Conservation (phyloP, 2,113 vertebrate species). For the Aegithalos caudatus region DNA sequence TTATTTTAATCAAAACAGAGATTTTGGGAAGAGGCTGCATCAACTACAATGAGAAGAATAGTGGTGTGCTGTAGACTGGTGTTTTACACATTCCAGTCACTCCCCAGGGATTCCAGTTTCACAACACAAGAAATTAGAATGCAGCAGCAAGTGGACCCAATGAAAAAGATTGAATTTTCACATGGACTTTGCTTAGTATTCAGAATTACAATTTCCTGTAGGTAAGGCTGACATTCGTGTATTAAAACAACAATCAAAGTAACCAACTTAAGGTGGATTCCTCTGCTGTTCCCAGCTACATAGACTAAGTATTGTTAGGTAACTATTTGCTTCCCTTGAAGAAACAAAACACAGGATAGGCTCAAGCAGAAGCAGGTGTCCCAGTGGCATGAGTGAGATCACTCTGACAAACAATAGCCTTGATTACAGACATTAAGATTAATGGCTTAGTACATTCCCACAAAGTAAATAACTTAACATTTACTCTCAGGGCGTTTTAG, state of each 20-base stretch:
- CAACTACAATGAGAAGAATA: not conserved
- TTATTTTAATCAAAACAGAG: not conserved
- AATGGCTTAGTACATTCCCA: conserved; percentile 55
- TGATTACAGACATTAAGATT: conserved; percentile 19
- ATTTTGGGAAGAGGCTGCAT: not conserved
- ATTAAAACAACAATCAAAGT: not conserved
- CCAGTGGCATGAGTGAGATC: not conserved
- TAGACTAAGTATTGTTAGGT: not conserved
- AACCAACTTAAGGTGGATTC: not conserved
- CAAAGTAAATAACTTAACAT: conserved; percentile 64
- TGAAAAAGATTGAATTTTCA: not conserved
- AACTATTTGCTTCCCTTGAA: conserved; percentile 8
- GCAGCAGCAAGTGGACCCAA: not conserved
- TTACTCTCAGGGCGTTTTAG: conserved; percentile 62
- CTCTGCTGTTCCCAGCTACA: not conserved
- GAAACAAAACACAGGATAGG: not conserved
- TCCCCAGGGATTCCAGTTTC: not conserved
- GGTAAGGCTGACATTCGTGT: not conserved
- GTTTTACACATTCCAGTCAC: not conserved
- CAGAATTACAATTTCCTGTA: not conserved
- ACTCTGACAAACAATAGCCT: conserved; percentile 19
- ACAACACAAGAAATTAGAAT: not conserved
- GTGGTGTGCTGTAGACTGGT: fast-evolving
- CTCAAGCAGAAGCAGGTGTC: not conserved
- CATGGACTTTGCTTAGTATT: not conserved